Base-by-base conservation (phyloP, 2,113 vertebrate species). In the Pterocles burchelli region DNA sequence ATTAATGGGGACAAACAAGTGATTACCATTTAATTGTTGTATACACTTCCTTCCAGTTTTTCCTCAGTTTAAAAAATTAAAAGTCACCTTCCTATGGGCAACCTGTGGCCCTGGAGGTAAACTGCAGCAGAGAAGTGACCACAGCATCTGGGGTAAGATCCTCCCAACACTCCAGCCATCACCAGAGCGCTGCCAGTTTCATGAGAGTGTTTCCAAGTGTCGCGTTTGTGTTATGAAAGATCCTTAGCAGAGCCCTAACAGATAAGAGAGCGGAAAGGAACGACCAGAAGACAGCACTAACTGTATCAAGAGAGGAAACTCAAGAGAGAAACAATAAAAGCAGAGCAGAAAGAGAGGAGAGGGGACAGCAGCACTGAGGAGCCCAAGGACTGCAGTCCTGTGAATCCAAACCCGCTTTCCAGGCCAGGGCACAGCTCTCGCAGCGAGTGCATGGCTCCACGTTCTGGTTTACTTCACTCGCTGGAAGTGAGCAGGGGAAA, bases 121-220 rank as follows among this genome's bases (percentile, higher is more conserved):
- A 62, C 18, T 1, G 1, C 41, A 57, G 5, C 1, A 33, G 25
- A 38, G 52, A 15, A 51, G 51, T 0, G 17, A 3, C 6, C 12
- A 34, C 1, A 15, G 49, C 3, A 46, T 11, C 52, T 45, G 66
- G 62, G 72, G 2, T 1, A 6, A 67, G 45, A 41, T 4, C 15
- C 34, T 71, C 61, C 41, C 34, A 13, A 9, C 6, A 1, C 21
- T 34, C 54, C 78, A 31, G 34, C 58, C 2, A 17, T 7, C 0
- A 1, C 78, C 81, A 85, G 71, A 78, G 83, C n/a, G 16, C 2
- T 11, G 19, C 17, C 43, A 55, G 67, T 2, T 48, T 45, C 13
- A 24, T 2, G 7, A 48, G 36, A 33, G 62, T 1, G 13, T 15
- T 90, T 31, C 33, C 7, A 62, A 6, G 19, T 21, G 18, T 45